phyloP scores from a whole-genome alignment of 2,888 invertebrate species.

The Stenodera caucasica region DNA sequence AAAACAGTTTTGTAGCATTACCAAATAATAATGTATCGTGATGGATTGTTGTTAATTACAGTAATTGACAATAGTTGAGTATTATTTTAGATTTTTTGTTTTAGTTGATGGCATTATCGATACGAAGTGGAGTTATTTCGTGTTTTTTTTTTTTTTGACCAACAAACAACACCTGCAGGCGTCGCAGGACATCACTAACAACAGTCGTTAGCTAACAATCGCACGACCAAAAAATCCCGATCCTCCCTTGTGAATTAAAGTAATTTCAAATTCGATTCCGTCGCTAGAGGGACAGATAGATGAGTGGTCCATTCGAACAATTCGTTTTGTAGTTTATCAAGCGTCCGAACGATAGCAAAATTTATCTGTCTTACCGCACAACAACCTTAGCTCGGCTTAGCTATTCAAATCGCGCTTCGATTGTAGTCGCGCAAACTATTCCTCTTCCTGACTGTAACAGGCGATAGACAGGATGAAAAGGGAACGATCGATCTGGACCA shows the following conservation, averaged over 20 bases:
- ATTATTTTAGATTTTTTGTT: neutral
- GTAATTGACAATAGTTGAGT: neutral
- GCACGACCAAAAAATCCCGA: constrained; percentile 54
- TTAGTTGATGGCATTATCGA: neutral
- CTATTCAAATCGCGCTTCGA: constrained; percentile 59
- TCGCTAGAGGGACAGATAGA: constrained; percentile 57
- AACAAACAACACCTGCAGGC: constrained; percentile 22
- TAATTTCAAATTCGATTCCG: constrained; percentile 59
- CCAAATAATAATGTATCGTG: neutral
- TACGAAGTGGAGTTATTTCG: too few species aligned
- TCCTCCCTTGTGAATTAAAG: constrained; percentile 58
- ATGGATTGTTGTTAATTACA: neutral
- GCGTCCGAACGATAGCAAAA: constrained; percentile 48
- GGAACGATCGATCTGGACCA: constrained; percentile 45
- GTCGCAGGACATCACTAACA: constrained; percentile 47
- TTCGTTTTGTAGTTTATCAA: constrained; percentile 49
- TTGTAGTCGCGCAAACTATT: constrained; percentile 54
- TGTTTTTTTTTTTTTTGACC: constrained; percentile 1
- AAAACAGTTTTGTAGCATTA: neutral
- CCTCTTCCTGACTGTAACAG: constrained; percentile 42
- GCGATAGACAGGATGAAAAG: constrained; percentile 30
- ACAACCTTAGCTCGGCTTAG: constrained; percentile 57
- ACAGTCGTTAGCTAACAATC: constrained; percentile 54
- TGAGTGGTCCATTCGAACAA: constrained; percentile 56
- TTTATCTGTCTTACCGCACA: constrained; percentile 52